Percentiles rank a stretch among this genome's conserved stretches.
Conservation (phyloP, 2,888 invertebrate species). For the Erannis defoliaria region DNA sequence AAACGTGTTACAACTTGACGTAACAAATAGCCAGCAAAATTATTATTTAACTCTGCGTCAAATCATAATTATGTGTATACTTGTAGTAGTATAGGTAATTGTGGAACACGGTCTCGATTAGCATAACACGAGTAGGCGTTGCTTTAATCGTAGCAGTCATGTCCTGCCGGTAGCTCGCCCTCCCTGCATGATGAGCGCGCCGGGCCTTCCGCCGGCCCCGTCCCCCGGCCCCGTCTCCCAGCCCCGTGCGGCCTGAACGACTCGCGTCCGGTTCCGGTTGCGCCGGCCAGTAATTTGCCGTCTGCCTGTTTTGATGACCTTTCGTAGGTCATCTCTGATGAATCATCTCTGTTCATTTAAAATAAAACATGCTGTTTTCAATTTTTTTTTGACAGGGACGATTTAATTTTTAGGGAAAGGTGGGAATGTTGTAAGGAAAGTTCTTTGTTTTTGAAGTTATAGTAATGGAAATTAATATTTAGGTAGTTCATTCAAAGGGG, state of each 20-base stretch:
- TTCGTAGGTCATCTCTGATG: background rate
- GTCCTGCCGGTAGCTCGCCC: background rate
- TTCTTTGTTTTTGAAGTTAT: too few relatives aligned
- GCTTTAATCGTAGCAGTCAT: background rate
- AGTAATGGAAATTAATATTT: too few relatives aligned
- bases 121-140: conserved; percentile 7
- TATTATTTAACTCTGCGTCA: too few relatives aligned
- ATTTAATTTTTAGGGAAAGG: too few relatives aligned
- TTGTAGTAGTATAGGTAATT: background rate
- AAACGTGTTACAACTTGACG: too few relatives aligned
- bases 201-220: background rate
- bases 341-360: too few relatives aligned
- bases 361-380: too few relatives aligned
- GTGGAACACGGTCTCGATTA: background rate
- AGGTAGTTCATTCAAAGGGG: too few relatives aligned
- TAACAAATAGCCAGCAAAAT: too few relatives aligned
- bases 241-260: conserved; percentile 2
- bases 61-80: too few relatives aligned
- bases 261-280: conserved; percentile 25
- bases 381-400: too few relatives aligned
- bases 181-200: conserved; percentile 3
- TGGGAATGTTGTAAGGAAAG: too few relatives aligned
- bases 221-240: background rate
- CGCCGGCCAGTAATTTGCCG: conserved; percentile 18
- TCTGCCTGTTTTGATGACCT: conserved; percentile 18